Conservation (phyloP, 2,888 invertebrate species). For the Saturnia pavonia region DNA sequence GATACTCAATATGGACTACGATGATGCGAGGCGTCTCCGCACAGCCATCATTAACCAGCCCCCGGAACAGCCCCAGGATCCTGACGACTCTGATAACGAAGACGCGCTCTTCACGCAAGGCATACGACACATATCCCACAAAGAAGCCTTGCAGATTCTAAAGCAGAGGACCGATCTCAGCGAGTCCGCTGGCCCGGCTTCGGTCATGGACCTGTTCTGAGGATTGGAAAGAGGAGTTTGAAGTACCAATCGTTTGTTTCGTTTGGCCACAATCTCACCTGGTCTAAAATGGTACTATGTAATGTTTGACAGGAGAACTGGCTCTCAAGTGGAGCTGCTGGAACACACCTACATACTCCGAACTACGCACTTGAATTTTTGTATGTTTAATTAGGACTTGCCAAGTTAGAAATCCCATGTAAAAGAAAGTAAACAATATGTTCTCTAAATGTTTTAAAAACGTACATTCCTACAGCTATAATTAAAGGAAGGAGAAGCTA, state of each 20-base stretch:
- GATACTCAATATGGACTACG: slow-evolving; percentile 88
- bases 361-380: too few relatives aligned
- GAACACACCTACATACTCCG: too few relatives aligned
- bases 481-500: too few relatives aligned
- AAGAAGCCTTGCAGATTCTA: slow-evolving; percentile 57
- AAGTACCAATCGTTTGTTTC: slow-evolving; percentile 26
- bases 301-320: too few relatives aligned
- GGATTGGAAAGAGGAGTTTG: slow-evolving; percentile 58
- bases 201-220: slow-evolving; percentile 73
- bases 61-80: slow-evolving; percentile 19
- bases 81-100: slow-evolving; percentile 25
- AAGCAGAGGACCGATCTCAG: slow-evolving; percentile 69
- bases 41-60: slow-evolving; percentile 78
- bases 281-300: too few relatives aligned
- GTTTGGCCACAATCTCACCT: too few relatives aligned
- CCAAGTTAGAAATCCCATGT: too few relatives aligned
- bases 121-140: slow-evolving; percentile 42
- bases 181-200: slow-evolving; percentile 51
- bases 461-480: too few relatives aligned
- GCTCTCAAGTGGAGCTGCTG: too few relatives aligned
- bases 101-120: slow-evolving; percentile 36
- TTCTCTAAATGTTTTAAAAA: too few relatives aligned
- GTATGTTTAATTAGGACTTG: too few relatives aligned
- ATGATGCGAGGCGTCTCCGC: slow-evolving; percentile 88
- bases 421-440: too few relatives aligned